Base-by-base conservation (phyloP, 2,797 vertebrate genomes). In the Prunella strophiata region DNA sequence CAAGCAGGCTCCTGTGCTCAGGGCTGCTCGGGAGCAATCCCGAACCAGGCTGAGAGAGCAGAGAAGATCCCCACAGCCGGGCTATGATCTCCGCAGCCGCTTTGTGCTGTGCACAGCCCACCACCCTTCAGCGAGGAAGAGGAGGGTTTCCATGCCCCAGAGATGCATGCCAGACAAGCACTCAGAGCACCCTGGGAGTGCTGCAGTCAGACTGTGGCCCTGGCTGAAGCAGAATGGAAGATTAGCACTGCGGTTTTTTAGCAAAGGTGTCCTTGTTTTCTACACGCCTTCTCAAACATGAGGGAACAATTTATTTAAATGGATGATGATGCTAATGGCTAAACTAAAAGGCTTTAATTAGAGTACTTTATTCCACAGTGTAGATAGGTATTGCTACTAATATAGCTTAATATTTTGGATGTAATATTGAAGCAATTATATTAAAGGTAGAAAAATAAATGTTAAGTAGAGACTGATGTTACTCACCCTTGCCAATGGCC, bases 401-500 rank as follows among this genome's bases (percentile, higher is more conserved):
- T 30, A 19, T 13, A 43, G 38, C 34, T 8, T 16, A 34, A 19
- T n/a, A 50, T 40, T n/a, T n/a, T 42, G 20, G 34, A 48, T n/a
- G 11, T 11, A 57, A 10, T 66, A 9, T 30, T 79, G 51, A 57
- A 23, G 9, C 5, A 34, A 57, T 57, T 57, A 11, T 57, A 16
- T 57, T 57, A 34, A 57, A 57, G n/a, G 13, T 38, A 47, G 16
- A 30, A 47, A 55, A 66, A 47, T 16, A 55, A 78, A 55, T 21
- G 17, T 55, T 20, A 47, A 66, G 6, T 30, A 36, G 42, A 78
- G 27, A 38, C 7, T 45, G 61, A 10, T 29, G 7, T 36, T 19
- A 10, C 21, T 36, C 21, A 36, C 18, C 42, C 51, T 38, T 48
- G 4, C 51, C 62, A 57, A 32, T 0, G 1, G 6, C 29, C 29